These are phyloP conservation scores for Yasuhikotakia modesta DNA, from an alignment of 2,797 vertebrate genomes.

Conservation along the genomic window DNA sequence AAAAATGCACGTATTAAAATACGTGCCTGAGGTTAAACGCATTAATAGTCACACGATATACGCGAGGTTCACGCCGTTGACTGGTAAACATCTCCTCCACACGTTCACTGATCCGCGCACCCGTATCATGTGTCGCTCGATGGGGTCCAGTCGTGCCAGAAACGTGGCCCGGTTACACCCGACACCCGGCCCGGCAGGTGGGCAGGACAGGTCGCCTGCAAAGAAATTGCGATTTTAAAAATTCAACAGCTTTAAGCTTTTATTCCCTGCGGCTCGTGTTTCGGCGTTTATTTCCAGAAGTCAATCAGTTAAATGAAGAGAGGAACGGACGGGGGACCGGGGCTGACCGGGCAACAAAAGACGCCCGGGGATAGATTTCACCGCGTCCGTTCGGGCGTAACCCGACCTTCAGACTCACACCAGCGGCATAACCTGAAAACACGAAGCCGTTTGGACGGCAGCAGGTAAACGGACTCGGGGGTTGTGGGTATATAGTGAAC, in stretches of 20 bases:
- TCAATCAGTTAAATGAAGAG: constrained; percentile 73
- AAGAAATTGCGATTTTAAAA: constrained; percentile 78
- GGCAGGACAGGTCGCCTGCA: constrained; percentile 51
- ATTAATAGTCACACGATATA: background rate
- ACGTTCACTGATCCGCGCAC: constrained; percentile 61
- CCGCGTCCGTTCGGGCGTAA: constrained; percentile 72
- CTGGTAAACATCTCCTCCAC: constrained; percentile 6
- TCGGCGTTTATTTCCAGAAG: constrained; percentile 74
- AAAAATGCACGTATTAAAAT: too few relatives aligned
- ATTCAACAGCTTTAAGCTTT: constrained; percentile 73
- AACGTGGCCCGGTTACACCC: constrained; percentile 60
- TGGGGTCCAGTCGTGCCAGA: constrained; percentile 57
- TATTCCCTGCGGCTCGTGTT: constrained; percentile 70
- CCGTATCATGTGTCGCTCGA: constrained; percentile 64
- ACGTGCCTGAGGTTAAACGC: too few relatives aligned
- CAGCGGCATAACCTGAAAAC: constrained; percentile 70
- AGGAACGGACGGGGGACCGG: constrained; percentile 45
- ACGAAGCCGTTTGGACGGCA: constrained; percentile 77
- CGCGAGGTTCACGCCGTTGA: background rate
- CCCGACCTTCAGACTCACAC: constrained; percentile 64
- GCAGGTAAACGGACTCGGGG: constrained; percentile 79
- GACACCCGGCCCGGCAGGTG: constrained; percentile 71
- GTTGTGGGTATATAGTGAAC: constrained; percentile 64
- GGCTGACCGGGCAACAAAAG: constrained; percentile 62
- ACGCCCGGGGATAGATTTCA: constrained; percentile 74